Conservation (phyloP, 2,797 vertebrate species). For the Crocodylus rhombifer region DNA sequence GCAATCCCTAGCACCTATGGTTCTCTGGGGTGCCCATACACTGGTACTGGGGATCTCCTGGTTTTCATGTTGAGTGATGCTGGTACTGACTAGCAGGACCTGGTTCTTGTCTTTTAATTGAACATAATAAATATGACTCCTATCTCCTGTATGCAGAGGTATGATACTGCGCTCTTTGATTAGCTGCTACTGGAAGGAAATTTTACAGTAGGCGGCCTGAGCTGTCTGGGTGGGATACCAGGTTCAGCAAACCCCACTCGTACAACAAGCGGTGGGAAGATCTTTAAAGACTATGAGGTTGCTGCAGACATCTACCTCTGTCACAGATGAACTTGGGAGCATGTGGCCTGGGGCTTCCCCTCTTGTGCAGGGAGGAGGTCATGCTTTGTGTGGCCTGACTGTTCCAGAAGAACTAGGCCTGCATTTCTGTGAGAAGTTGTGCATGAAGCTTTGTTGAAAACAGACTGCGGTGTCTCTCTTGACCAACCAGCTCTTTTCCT, state of each 20-base stretch:
- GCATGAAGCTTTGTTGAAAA: not conserved
- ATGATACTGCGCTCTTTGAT: not conserved
- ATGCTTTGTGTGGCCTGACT: not conserved
- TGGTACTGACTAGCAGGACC: not conserved
- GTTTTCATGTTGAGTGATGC: not conserved
- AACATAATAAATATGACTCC: not conserved
- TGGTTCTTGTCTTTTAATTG: not conserved
- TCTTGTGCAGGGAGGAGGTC: not conserved
- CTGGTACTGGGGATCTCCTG: not conserved
- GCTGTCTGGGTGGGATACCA: not conserved
- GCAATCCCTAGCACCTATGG: not conserved
- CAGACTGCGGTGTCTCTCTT: not conserved
- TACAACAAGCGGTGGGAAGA: not conserved
- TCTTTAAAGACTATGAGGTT: not conserved
- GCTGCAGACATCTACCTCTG: not conserved
- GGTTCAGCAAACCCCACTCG: not conserved
- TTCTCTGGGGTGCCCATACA: not conserved
- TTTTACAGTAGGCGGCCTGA: not conserved
- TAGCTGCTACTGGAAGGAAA: not conserved
- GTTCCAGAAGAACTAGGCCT: not conserved
- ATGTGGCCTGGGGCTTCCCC: not conserved
- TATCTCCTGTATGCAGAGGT: not conserved
- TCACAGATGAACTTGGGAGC: not conserved
- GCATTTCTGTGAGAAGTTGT: not conserved
- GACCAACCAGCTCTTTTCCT: not conserved